Conservation (phyloP, 2,888 invertebrate genomes). For the Phyllotreta striolata region DNA sequence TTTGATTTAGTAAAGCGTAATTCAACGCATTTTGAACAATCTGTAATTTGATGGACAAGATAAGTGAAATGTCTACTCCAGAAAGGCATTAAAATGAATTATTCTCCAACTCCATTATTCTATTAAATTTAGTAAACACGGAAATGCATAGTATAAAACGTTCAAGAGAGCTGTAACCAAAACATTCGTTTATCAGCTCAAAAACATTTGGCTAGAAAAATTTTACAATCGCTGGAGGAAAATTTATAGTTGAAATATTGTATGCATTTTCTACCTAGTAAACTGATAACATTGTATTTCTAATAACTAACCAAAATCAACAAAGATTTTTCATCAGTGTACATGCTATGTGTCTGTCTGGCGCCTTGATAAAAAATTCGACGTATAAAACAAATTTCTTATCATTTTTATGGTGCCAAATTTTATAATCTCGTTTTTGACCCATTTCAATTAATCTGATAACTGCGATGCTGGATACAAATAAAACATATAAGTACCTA, state of each 20-base stretch:
- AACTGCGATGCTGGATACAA: neutral
- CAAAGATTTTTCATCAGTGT: constrained; percentile 1
- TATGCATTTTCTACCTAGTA: neutral
- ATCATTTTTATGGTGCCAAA: constrained; percentile 17
- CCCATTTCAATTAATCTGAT: constrained; percentile 8
- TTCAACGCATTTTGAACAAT: too few relatives aligned
- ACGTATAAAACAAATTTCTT: neutral
- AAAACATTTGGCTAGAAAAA: too few relatives aligned
- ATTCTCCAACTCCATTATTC: too few relatives aligned
- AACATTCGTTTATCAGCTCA: too few relatives aligned
- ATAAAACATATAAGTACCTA: constrained; percentile 1
- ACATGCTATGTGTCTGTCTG: neutral
- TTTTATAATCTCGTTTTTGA: constrained; percentile 12
- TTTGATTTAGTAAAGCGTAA: too few relatives aligned
- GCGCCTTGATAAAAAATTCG: constrained; percentile 13
- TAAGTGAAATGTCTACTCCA: too few relatives aligned
- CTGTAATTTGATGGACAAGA: too few relatives aligned
- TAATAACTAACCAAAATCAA: constrained; percentile 8
- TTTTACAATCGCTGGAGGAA: too few relatives aligned
- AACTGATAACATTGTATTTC: constrained; percentile 5
- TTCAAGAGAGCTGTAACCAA: too few relatives aligned
- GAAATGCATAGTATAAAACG: too few relatives aligned
- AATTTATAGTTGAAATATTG: neutral
- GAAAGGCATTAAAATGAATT: too few relatives aligned
- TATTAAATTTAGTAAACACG: too few relatives aligned